These are phyloP conservation scores for Episyrphus balteatus DNA, from an alignment of 1,140 invertebrate species.

Conservation along the genomic window DNA sequence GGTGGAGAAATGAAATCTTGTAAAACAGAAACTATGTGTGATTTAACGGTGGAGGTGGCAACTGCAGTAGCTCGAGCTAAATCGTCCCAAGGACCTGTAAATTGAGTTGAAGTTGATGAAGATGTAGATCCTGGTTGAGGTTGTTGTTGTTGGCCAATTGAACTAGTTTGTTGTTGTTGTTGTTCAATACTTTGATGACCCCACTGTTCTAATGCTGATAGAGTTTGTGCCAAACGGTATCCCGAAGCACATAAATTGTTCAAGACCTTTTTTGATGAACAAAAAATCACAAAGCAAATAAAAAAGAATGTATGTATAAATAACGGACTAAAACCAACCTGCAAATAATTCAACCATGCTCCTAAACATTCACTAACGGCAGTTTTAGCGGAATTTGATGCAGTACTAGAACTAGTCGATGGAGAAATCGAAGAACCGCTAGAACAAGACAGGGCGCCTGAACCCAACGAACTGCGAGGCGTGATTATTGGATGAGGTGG, in stretches of 20 bases:
- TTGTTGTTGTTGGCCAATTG: background rate
- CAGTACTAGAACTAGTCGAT: constrained; percentile 12
- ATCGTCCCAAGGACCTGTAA: constrained; percentile 41
- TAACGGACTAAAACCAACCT: constrained; percentile 32
- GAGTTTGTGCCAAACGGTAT: constrained; percentile 15
- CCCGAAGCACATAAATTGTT: constrained; percentile 20
- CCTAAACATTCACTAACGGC: constrained; percentile 50
- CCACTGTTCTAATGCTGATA: constrained; percentile 16
- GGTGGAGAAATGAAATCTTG: constrained; percentile 40
- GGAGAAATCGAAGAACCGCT: constrained; percentile 20
- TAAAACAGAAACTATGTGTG: constrained; percentile 47
- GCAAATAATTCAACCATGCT: constrained; percentile 52
- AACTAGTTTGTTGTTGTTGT: background rate
- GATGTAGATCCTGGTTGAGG: background rate
- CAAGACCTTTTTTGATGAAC: constrained; percentile 14
- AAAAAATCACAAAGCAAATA: constrained; percentile 1
- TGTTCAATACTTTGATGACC: background rate
- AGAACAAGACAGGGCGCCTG: constrained; percentile 14
- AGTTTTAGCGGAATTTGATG: constrained; percentile 27
- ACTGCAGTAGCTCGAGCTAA: constrained; percentile 46
- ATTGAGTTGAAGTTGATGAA: constrained; percentile 36
- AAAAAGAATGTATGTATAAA: background rate
- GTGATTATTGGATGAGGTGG: background rate
- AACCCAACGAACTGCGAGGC: constrained; percentile 1
- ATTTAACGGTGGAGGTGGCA: constrained; percentile 50